Base-by-base conservation (phyloP, 2,113 vertebrate species). In the Acanthisitta chloris region DNA sequence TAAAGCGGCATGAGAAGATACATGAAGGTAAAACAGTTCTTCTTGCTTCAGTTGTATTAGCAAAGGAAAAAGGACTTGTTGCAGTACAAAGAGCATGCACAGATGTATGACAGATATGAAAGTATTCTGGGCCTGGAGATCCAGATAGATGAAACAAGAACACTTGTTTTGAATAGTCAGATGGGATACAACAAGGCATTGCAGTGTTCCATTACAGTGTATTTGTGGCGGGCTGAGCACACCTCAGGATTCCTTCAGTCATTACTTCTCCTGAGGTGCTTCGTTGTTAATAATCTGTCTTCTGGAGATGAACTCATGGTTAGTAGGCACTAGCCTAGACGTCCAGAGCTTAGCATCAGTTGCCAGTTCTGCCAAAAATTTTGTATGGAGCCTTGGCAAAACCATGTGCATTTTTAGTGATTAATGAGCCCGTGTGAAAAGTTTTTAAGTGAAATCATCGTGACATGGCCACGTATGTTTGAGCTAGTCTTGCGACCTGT, bases 1-100 rank as follows among this genome's bases (percentile, higher is more conserved):
- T 99, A 58, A 99, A 98, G 70, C 97, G 97, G 43, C 99, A 99
- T 0, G 94, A 98, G 92, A 99, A 98, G 91, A 83, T 97, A 42
- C 99, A 99, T 59, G 88, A 97, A 98, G 99, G 99, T 99, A 97
- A 67, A 88, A 88, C 11, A 4, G 4, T 49, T 34, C 8, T 43
- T 54, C n/a, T n/a, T 72, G 31, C 5, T 79, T 46, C 42, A 49
- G 1, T 42, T 12, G 8, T 10, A 1, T 57, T 74, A 91, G 16
- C 33, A 54, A 55, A 76, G 9, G 23, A 40, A 16, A 43, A 76
- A 42, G 9, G 8, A 26, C 12, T 78, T 42, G 25, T 72, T 66
- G 42, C 42, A 43, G 16, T 77, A 29, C 6, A 52, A 31, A 21
- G 31, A 55, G 16, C 34, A 34, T 3, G 34, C 29, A 29, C 0